These are phyloP conservation scores for Corythaixoides concolor DNA, from an alignment of 2,113 vertebrate species.

Conservation along the genomic window DNA sequence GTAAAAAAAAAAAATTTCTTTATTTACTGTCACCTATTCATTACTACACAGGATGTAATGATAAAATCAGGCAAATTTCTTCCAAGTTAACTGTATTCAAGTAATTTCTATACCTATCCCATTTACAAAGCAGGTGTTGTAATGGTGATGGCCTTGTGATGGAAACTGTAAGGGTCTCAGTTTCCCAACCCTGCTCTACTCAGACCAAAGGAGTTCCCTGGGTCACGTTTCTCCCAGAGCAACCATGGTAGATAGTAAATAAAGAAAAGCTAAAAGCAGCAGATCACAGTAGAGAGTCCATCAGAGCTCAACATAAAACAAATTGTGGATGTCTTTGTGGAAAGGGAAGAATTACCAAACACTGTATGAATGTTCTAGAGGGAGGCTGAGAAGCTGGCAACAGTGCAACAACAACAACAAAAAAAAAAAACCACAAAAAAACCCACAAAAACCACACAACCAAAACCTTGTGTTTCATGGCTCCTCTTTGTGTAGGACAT, in stretches of 20 bases:
- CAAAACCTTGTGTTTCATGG: neutral
- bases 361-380: neutral
- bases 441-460: no score
- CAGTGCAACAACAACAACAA: neutral
- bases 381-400: neutral
- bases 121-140: neutral
- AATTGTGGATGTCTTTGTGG: neutral
- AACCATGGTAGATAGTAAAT: fast-evolving
- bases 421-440: no score
- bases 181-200: neutral
- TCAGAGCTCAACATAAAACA: neutral
- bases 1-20: neutral
- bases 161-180: neutral
- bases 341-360: neutral
- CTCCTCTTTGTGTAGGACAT: neutral
- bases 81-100: neutral
- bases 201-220: neutral
- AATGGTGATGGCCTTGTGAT: neutral
- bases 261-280: neutral
- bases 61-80: neutral
- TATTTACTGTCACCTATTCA: neutral
- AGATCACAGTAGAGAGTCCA: neutral
- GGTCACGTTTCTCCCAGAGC: neutral
- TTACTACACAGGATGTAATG: neutral
- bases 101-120: neutral